Base-by-base conservation (phyloP, 2,888 invertebrate genomes). In the Chaitophorus viminalis region DNA sequence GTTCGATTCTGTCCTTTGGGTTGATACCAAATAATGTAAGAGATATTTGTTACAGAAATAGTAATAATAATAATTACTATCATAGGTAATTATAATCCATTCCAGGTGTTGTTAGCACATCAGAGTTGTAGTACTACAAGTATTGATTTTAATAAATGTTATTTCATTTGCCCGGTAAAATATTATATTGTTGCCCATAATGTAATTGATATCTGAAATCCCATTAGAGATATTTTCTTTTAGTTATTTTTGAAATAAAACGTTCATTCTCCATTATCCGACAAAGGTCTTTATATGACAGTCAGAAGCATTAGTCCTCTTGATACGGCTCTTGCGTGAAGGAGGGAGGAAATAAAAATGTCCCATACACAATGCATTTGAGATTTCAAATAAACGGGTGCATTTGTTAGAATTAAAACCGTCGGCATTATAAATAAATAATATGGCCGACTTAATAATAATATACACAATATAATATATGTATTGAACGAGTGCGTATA, bases 271-370 rank as follows among this genome's bases (percentile, higher is more conserved):
- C 52, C 31, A 31, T 77, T 76, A 78, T 33, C 78, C 54, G 54
- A 60, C 60, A 52, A 77, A 77, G 54, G 54, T 54, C 77, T 77
- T 77, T 77, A 54, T 54, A 54, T 33, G 77, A 77, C 77, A 77
- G 77, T 54, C 25, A 21, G 25, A 77, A 31, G 54, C 31, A 77
- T 54, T 54, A 33, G 31, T 31, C 6, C 29, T 52, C 52, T n/a
- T 29, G 75, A 46, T 75, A 46, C 46, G 76, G 29, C 74, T 74
- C 31, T 9, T 29, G 8, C 46, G 76, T 8, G 46, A 11, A 46
- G 25, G 31, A 18, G 8, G 54, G 21, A 18, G 54, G 54, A 54
- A 77, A 77, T 54, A 77, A 77, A 77, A 54, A 77, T 31, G 54
- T 54, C 77, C 52, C 18, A 11, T 29, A 17, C 31, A 75, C 29